These are phyloP conservation scores for Drosophila leontia DNA, from an alignment of 1,140 invertebrate species.

Conservation along the genomic window DNA sequence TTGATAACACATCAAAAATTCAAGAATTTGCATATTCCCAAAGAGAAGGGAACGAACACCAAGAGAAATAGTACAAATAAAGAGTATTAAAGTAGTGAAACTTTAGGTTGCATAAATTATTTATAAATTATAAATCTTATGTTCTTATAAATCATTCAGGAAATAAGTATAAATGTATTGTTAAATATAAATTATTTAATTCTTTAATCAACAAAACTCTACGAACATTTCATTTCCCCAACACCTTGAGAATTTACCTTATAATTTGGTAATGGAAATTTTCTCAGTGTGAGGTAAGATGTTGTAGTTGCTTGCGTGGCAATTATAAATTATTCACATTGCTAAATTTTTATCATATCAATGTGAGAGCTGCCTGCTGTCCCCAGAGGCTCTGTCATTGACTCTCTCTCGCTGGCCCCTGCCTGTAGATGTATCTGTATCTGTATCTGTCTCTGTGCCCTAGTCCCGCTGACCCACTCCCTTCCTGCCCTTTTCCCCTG, in stretches of 20 bases:
- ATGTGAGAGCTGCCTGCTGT: conserved; percentile 44
- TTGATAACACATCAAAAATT: conserved; percentile 66
- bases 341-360: conserved; percentile 58
- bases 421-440: not conserved
- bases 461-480: not conserved
- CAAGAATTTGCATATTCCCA: conserved; percentile 59
- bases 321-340: conserved; percentile 78
- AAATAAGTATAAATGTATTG: not conserved
- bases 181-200: not conserved
- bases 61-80: not conserved
- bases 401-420: not conserved
- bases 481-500: not conserved
- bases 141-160: too few species aligned
- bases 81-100: not conserved
- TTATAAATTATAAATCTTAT: not conserved
- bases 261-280: conserved; percentile 3
- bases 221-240: too few species aligned
- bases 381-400: conserved; percentile 28
- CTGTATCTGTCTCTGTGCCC: conserved; percentile 5
- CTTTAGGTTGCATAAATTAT: not conserved
- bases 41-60: not conserved
- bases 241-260: not conserved
- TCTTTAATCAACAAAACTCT: not conserved
- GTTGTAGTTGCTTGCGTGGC: conserved; percentile 57
- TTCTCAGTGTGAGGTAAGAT: conserved; percentile 18